Conservation (phyloP, 92 coral and sea anemone species). For the Ricordea florida region DNA sequence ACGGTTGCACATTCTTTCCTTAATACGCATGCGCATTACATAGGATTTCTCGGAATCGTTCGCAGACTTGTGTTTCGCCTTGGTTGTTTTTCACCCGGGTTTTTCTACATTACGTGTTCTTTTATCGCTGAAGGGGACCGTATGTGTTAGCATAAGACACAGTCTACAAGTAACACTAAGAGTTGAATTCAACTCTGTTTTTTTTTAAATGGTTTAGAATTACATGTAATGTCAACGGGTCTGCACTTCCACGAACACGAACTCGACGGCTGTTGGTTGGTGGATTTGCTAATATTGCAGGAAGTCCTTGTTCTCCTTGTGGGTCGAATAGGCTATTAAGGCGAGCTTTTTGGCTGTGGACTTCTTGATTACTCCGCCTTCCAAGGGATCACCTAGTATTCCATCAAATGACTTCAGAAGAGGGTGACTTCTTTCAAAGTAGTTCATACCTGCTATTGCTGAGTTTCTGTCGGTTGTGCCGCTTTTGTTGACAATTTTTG, state of each 20-base stretch:
- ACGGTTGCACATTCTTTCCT: no score
- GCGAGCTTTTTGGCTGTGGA: slow-evolving; percentile 19
- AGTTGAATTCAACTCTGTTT: not conserved
- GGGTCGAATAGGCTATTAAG: no score
- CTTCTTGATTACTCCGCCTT: slow-evolving; percentile 16
- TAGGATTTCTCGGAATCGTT: not conserved
- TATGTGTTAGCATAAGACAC: not conserved
- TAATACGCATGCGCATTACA: not conserved
- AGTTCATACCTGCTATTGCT: slow-evolving; percentile 23
- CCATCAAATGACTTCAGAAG: slow-evolving; percentile 38
- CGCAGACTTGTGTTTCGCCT: not conserved
- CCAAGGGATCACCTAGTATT: slow-evolving; percentile 12
- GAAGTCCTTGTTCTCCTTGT: slow-evolving; percentile 1
- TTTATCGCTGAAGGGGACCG: not conserved
- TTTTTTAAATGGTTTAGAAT: not conserved
- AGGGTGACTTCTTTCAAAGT: slow-evolving; percentile 12
- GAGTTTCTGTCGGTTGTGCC: slow-evolving; percentile 18
- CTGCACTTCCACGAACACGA: not conserved
- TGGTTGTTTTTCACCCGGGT: no score
- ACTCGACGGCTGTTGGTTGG: not conserved
- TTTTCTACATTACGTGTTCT: no score
- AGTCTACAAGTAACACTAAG: not conserved
- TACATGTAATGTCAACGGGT: not conserved
- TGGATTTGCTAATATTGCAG: not conserved
- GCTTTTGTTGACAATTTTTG: slow-evolving; percentile 31